phyloP scores from a whole-genome alignment of 1,140 invertebrate species.

The Hermatobates lingyangjiaoensis region DNA sequence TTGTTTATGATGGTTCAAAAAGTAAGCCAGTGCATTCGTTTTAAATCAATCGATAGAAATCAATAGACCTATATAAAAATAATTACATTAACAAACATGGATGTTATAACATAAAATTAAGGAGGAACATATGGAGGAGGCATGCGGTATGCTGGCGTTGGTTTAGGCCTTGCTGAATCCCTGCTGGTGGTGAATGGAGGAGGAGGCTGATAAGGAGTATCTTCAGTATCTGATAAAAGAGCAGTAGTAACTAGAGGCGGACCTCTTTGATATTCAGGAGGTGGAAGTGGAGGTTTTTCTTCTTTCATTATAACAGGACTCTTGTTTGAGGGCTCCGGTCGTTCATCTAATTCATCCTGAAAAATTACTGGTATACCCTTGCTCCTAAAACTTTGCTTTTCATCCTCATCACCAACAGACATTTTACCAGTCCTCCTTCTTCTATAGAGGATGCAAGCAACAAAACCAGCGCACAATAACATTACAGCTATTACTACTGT shows the following conservation, averaged over 20 bases:
- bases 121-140: conserved; percentile 81
- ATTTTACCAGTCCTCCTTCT: conserved; percentile 23
- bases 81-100: no score
- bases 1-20: no score
- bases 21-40: no score
- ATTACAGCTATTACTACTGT: conserved; percentile 75
- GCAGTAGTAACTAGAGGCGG: conserved; percentile 27
- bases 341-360: conserved; percentile 78
- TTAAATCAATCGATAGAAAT: no score
- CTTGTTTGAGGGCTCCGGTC: conserved; percentile 69
- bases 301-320: conserved; percentile 81
- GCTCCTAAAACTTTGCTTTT: conserved; percentile 60
- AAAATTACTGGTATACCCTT: conserved; percentile 90
- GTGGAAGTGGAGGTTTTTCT: conserved; percentile 72
- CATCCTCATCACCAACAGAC: conserved; percentile 46
- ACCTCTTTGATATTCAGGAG: conserved; percentile 48
- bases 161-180: conserved; percentile 47
- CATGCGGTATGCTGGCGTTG: conserved; percentile 70
- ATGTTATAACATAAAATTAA: no score
- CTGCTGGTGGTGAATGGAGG: conserved; percentile 54
- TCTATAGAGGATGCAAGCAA: conserved; percentile 75
- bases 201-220: conserved; percentile 52
- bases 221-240: conserved; percentile 26
- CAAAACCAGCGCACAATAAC: conserved; percentile 64
- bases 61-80: no score